A percentile compares a stretch with the other conserved stretches of the same genome.
Evolutionary conservation across 2,797 vertebrate genomes (phyloP).

Genomic region (Gymnodraco acuticeps): DNA sequence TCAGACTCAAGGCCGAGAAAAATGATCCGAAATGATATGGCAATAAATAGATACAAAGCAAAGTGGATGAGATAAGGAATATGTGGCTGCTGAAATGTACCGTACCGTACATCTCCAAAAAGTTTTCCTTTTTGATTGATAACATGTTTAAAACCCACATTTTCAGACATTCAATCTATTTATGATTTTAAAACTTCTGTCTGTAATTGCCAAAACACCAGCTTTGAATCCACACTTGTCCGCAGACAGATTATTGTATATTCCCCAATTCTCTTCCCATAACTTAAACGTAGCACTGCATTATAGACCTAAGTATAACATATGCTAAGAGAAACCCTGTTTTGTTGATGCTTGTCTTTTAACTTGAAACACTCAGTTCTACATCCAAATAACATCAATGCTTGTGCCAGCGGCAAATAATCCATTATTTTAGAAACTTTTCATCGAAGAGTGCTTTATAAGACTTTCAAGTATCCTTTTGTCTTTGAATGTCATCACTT

Average conservation of each 20-base stretch:
- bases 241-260: constrained; percentile 41
- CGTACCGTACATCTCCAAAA: no score
- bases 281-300: constrained; percentile 19
- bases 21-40: constrained; percentile 25
- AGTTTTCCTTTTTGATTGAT: constrained; percentile 1
- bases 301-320: constrained; percentile 37
- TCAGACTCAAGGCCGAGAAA: constrained; percentile 12
- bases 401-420: not conserved
- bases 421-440: not conserved
- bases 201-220: constrained; percentile 50
- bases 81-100: not conserved
- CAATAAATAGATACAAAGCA: constrained; percentile 7
- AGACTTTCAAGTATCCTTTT: not conserved
- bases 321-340: constrained; percentile 20
- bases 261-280: constrained; percentile 14
- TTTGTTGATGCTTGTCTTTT: constrained; percentile 21
- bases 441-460: not conserved
- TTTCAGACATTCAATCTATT: constrained; percentile 22
- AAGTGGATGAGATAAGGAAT: constrained; percentile 11
- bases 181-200: constrained; percentile 20
- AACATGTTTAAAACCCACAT: constrained; percentile 16
- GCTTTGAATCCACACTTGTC: constrained; percentile 35
- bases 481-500: not conserved
- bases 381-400: not conserved
- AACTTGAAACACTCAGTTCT: not conserved